A percentile compares a stretch with the other conserved stretches of the same genome.
Conservation (phyloP, 2,113 vertebrate genomes). For the Noturus placidus region DNA sequence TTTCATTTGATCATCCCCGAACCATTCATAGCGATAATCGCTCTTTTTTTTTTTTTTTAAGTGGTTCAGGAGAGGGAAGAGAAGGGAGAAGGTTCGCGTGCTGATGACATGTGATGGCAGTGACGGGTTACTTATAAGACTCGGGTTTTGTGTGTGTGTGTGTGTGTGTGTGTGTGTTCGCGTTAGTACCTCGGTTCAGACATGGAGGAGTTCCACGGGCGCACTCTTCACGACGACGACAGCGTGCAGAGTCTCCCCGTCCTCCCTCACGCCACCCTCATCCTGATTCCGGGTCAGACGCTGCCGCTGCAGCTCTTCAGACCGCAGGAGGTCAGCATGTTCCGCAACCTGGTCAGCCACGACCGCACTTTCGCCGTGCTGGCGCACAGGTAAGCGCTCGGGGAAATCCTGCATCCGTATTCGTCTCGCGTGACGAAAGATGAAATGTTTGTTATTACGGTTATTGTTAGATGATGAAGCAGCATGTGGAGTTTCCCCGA, state of each 20-base stretch:
- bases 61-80: too few relatives aligned
- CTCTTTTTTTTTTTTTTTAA: too few relatives aligned
- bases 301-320: constrained; percentile 91
- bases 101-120: not conserved
- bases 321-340: constrained; percentile 98
- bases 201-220: constrained; percentile 97
- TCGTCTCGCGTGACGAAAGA: too few relatives aligned
- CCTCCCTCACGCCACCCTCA: constrained; percentile 85
- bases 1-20: too few relatives aligned
- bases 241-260: constrained; percentile 92
- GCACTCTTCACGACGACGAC: constrained; percentile 92
- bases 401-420: too few relatives aligned
- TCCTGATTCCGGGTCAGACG: constrained; percentile 94
- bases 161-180: constrained; percentile 6
- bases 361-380: constrained; percentile 97
- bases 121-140: not conserved
- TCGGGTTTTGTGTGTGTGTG: not conserved
- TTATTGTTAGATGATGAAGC: not conserved
- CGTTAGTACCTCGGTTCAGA: constrained; percentile 90
- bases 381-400: constrained; percentile 81
- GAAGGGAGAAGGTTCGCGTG: not conserved
- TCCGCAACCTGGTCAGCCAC: constrained; percentile 88
- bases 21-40: too few relatives aligned
- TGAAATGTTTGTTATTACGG: not conserved
- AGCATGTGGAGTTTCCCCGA: not conserved